Evolutionary conservation across 2,113 vertebrate species (phyloP), one percentile per base, ranked within the genome.

Genomic region (Hippocampus barbouri): DNA sequence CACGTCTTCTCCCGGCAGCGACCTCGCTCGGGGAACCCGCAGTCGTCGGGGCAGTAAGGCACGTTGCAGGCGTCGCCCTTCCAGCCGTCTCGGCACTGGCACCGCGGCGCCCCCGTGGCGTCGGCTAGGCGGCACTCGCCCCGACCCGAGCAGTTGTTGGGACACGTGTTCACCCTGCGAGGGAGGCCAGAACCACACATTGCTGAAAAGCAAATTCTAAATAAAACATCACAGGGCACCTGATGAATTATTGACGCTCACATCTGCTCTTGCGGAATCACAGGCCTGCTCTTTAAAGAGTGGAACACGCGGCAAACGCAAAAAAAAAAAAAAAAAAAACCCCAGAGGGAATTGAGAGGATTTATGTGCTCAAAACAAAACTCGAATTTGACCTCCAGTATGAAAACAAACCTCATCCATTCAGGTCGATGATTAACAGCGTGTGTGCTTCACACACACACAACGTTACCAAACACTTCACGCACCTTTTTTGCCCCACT

Each of bases 51-150:
- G 89, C 97, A 99, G 85, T 91, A 92, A 0, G 96, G 95, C 62
- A 95, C 81, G 66, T 98, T 94, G 18, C 97, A 99, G 0, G 96
- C 93, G 20, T 95, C 93, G 40, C 97, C 97, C 80, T 94, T 97
- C 97, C 97, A 99, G 82, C 84, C 85, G 20, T 86, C 80, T 1
- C 81, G 89, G 34, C 97, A 98, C 21, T 94, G 91, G 14, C 97
- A 99, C 20, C 89, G 84, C 6, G 93, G 93, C 0, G 80, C 66
- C 0, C 69, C 60, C 11, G 83, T 92, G 82, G 85, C 82, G 73
- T 91, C 91, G 14, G 63, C 89, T 67, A 85, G 79, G 2, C 54
- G 91, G 80, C 97, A 99, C 74, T 94, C 92, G 25, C 97, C 97
- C 0, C 72, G 92, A 67, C 92, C 94, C 0, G 97, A 97, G 89